Evolutionary conservation across 2,113 vertebrate species (phyloP), one percentile per base, ranked within the genome.

Genomic region (Passer domesticus): DNA sequence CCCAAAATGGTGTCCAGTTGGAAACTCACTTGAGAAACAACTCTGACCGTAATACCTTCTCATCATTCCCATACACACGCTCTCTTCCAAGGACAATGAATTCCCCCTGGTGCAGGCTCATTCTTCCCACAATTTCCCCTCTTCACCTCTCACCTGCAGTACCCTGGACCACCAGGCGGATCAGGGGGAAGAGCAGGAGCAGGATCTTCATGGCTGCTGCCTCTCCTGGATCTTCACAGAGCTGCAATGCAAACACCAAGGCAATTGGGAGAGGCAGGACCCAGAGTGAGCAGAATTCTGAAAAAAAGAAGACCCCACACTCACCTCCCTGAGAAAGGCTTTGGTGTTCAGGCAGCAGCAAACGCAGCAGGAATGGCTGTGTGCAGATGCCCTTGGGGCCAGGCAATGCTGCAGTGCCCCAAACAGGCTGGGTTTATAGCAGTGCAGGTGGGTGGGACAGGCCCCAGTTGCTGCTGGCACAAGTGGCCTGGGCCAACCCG

Each of bases 51-150:
- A 24, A 18, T 14, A 24, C 27, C 2, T 31, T 31, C 20, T 13
- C 23, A 7, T 28, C 31, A n/a, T 9, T 7, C 4, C 24, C 23
- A 58, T 7, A n/a, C 24, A 0, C 4, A 8, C 3, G 0, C 23
- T 27, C 18, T 20, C 30, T 53, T 67, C 2, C 2, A 0, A 0
- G 15, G 13, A 43, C 7, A 8, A 4, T 28, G 13, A 14, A 39
- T 13, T 7, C 10, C 10, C 41, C 3, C 30, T 17, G 8, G 13
- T 25, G 24, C 4, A 11, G 22, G 16, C 7, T 72, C 33, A 23
- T 28, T 33, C 7, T 6, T 60, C 9, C 19, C 12, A 7, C 37
- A 10, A 14, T 15, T 13, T 75, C 18, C 14, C 7, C 5, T 11
- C 15, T 18, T 17, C 3, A 9, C 9, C 9, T 50, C 87, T 92